phyloP scores from a whole-genome alignment of 23 tunicate species.

The Halocynthia aurantium region DNA sequence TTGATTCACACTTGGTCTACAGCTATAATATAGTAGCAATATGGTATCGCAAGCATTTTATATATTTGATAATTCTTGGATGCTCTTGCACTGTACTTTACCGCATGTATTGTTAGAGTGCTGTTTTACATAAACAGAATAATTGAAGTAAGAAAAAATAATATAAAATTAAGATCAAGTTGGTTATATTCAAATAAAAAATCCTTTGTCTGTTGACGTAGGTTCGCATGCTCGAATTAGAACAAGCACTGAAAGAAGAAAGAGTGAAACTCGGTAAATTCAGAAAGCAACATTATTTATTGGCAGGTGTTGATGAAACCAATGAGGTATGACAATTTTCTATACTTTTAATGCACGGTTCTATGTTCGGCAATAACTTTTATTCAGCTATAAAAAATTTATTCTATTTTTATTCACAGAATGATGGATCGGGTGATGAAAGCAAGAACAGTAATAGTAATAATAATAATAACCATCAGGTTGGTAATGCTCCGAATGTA shows the following conservation, averaged over 20 bases:
- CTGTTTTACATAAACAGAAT: too few species aligned
- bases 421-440: neutral
- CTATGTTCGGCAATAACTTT: too few species aligned
- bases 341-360: too few species aligned
- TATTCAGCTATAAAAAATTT: too few species aligned
- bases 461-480: neutral
- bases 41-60: too few species aligned
- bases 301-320: constrained; percentile 63
- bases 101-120: too few species aligned
- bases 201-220: neutral
- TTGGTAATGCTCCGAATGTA: neutral
- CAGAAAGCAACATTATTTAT: constrained; percentile 77
- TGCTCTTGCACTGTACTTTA: too few species aligned
- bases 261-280: constrained; percentile 53
- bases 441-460: constrained; percentile 4
- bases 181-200: neutral
- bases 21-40: too few species aligned
- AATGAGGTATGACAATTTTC: constrained; percentile 19
- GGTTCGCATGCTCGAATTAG: constrained; percentile 85
- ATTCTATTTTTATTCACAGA: neutral
- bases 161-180: neutral
- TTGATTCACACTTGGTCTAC: neutral
- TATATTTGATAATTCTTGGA: too few species aligned
- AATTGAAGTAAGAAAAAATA: too few species aligned
- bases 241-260: constrained; percentile 69